A percentile compares a stretch with the other conserved stretches of the same genome.
Evolutionary conservation across 2,888 invertebrate species (phyloP).

Genomic region (Elysia crispata): DNA sequence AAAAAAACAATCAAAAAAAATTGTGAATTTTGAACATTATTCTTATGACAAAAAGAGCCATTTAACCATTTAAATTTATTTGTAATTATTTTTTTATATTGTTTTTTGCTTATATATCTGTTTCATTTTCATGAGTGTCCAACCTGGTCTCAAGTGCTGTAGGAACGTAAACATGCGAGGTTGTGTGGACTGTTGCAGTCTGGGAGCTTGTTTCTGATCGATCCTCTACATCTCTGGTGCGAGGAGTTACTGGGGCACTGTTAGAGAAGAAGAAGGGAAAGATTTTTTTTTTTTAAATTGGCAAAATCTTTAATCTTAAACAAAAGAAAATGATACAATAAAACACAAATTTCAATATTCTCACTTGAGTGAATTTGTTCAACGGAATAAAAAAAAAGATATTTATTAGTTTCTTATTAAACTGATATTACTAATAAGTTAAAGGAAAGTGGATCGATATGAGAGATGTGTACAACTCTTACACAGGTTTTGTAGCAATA

Average conservation of each 20-base stretch:
- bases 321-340: too few species aligned
- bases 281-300: not conserved
- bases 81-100: not conserved
- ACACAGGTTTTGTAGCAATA: constrained; percentile 56
- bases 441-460: too few species aligned
- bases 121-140: not conserved
- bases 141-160: constrained; percentile 55
- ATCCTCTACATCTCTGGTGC: constrained; percentile 27
- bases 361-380: not conserved
- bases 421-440: too few species aligned
- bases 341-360: too few species aligned
- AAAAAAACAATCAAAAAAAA: constrained; percentile 14
- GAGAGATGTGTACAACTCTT: not conserved
- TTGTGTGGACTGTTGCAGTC: constrained; percentile 28
- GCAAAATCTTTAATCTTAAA: not conserved
- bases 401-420: too few species aligned
- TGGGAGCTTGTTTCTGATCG: constrained; percentile 45
- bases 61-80: not conserved
- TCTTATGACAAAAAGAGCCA: not conserved
- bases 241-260: too few species aligned
- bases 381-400: too few species aligned
- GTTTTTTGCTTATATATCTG: not conserved
- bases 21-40: not conserved
- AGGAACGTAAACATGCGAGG: constrained; percentile 57
- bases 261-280: too few species aligned